phyloP scores from a whole-genome alignment of 2,797 vertebrate genomes.

The Ambastaia sidthimunki region DNA sequence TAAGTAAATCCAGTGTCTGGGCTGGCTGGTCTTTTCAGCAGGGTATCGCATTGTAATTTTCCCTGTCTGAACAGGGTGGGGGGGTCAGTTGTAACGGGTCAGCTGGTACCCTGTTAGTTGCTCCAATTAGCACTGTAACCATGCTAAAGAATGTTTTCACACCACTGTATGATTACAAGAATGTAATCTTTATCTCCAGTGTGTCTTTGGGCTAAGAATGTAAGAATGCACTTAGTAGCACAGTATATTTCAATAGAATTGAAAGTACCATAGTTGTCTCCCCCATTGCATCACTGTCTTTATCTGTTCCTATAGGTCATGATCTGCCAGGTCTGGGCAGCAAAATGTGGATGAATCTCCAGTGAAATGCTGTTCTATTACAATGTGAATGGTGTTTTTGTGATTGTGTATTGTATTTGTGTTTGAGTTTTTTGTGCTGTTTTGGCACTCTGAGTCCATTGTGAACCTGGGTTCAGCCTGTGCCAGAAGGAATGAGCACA shows the following conservation, averaged over 20 bases:
- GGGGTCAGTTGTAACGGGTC: no score
- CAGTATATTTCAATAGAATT: not conserved
- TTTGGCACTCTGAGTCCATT: slow-evolving; percentile 57
- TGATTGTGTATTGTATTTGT: slow-evolving; percentile 53
- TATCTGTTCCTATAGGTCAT: slow-evolving; percentile 73
- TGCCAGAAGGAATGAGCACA: slow-evolving; percentile 19
- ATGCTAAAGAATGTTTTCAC: no score
- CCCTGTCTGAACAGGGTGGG: no score
- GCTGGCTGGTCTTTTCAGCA: no score
- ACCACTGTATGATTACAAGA: no score
- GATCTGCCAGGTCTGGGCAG: slow-evolving; percentile 66
- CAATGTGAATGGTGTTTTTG: slow-evolving; percentile 75
- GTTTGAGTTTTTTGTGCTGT: slow-evolving; percentile 61
- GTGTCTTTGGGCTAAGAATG: no score
- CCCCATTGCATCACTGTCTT: slow-evolving; percentile 6
- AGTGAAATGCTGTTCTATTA: slow-evolving; percentile 68
- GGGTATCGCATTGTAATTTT: no score
- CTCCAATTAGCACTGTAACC: not conserved
- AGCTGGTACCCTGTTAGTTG: no score
- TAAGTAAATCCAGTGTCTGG: slow-evolving; percentile 81
- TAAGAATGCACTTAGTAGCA: not conserved
- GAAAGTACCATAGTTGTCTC: not conserved
- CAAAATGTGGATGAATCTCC: slow-evolving; percentile 59
- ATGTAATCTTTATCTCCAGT: no score
- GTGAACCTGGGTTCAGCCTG: slow-evolving; percentile 58